These are phyloP conservation scores for Helarctos malayanus DNA, from an alignment of 2,797 vertebrate genomes.

Conservation along the genomic window DNA sequence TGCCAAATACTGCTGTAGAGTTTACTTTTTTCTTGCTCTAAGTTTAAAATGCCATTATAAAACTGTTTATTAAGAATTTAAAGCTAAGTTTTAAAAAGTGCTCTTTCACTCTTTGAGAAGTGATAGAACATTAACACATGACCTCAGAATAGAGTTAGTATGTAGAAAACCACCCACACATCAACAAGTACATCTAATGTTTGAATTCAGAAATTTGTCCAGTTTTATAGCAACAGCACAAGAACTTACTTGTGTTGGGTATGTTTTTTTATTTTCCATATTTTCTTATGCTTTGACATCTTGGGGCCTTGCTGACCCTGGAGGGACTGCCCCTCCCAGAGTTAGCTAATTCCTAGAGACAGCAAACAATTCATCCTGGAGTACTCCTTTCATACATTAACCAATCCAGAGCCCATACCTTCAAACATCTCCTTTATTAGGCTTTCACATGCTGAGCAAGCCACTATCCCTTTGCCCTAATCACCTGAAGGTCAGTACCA, in stretches of 20 bases:
- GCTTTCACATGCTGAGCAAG: background rate
- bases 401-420: background rate
- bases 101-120: background rate
- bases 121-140: background rate
- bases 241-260: background rate
- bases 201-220: constrained; percentile 38
- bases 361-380: background rate
- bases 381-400: background rate
- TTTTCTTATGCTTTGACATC: constrained; percentile 31
- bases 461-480: background rate
- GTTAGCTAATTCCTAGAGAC: constrained; percentile 10
- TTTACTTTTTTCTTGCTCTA: constrained; percentile 34
- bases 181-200: background rate
- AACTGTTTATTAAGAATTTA: background rate
- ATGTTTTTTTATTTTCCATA: background rate
- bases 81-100: background rate
- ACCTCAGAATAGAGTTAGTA: background rate
- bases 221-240: background rate
- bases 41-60: constrained; percentile 45
- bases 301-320: background rate
- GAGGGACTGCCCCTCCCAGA: background rate
- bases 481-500: background rate
- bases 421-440: background rate
- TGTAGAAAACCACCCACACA: background rate
- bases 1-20: background rate